Base-by-base conservation (phyloP, 2,797 vertebrate genomes). In the Spheniscus humboldti region DNA sequence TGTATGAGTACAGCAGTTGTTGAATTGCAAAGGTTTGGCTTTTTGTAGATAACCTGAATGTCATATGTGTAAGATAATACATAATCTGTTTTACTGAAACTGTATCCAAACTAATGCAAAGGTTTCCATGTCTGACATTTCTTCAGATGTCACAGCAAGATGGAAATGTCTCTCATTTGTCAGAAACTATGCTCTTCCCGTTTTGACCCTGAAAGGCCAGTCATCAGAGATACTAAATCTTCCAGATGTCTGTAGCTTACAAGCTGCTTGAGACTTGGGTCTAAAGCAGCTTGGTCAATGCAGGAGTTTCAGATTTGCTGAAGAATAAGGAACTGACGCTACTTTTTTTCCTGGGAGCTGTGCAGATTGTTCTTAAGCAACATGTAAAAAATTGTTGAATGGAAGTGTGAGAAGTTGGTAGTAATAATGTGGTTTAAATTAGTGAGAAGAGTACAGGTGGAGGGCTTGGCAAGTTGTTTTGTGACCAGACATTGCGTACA, bases 11-110 rank as follows among this genome's bases (percentile, higher is more conserved):
- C 37, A 86, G 16, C 28, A 57, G 1, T 13, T 64, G 8, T 31
- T 90, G 30, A 84, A 88, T 57, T 77, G 17, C 10, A 35, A n/a
- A 88, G 23, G 45, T 88, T 84, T 92, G 45, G 10, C 31, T 56
- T 92, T 86, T 84, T 86, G 25, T 78, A 91, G 88, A 73, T 95
- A 93, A 85, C n/a, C 31, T 79, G 43, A 88, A 87, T 94, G 80
- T 93, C 66, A 23, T 25, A 43, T 19, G 23, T 66, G 6, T 57
- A 25, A 62, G 86, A 81, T 83, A 86, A 62, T n/a, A 31, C 4
- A 6, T 80, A 33, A 89, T 88, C 43, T 92, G 14, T 83, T 86
- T 39, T 66, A 75, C 27, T 56, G 79, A 68, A 84, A 31, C n/a
- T 57, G 20, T 82, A 31, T 86, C 41, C 22, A 47, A 67, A 80